A percentile compares a stretch with the other conserved stretches of the same genome.
These are phyloP conservation scores for Hydrozoanthus tunicans DNA, from an alignment of 64 coral and sea anemone genomes.

Conservation along the genomic window DNA sequence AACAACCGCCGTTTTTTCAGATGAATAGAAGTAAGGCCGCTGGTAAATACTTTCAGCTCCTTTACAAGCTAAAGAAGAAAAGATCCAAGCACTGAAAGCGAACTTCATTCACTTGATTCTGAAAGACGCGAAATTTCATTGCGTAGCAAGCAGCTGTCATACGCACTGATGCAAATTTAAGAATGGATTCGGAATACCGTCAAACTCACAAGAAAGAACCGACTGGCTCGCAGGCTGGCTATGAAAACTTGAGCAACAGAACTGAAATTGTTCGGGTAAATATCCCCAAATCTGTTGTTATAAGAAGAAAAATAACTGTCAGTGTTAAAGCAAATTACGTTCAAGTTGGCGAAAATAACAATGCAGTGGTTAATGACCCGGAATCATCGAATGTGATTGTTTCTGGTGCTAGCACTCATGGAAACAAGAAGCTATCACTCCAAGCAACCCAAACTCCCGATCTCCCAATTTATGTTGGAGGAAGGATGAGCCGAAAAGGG, in stretches of 20 bases:
- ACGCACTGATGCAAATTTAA: neutral
- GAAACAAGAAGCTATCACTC: neutral
- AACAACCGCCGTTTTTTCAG: too few species aligned
- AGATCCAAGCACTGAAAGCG: neutral
- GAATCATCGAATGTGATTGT: neutral
- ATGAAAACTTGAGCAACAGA: neutral
- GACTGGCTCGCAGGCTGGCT: neutral
- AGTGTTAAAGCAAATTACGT: neutral
- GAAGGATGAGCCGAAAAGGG: conserved; percentile 4
- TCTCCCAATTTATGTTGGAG: conserved; percentile 15
- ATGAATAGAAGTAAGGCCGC: too few species aligned
- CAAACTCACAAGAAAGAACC: neutral
- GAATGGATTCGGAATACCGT: neutral
- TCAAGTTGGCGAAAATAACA: conserved; percentile 21
- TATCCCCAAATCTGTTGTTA: neutral
- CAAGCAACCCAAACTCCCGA: neutral
- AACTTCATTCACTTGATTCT: neutral
- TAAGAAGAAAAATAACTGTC: neutral
- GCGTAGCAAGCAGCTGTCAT: neutral
- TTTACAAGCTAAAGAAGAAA: neutral
- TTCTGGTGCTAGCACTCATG: neutral
- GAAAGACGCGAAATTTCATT: neutral
- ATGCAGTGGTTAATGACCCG: neutral
- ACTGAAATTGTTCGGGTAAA: neutral
- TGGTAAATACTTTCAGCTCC: too few species aligned